A percentile compares a stretch with the other conserved stretches of the same genome.
phyloP scores from a whole-genome alignment of 2,113 vertebrate genomes.

The Ictalurus punctatus region DNA sequence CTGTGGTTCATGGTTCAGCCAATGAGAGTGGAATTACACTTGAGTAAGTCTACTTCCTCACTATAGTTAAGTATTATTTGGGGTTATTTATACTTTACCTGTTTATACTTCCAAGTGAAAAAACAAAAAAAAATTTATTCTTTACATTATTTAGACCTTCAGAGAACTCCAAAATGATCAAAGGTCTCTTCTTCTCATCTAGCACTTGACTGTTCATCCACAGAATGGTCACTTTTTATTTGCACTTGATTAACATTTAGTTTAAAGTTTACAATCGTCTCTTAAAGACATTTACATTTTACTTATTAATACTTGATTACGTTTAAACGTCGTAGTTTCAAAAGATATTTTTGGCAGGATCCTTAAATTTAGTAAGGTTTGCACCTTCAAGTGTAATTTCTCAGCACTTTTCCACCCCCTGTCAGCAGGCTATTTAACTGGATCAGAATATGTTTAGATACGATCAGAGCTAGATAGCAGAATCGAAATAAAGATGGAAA shows the following conservation, averaged over 20 bases:
- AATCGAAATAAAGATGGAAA: not conserved
- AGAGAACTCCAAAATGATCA: not conserved
- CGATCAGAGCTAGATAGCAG: not conserved
- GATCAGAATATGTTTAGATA: not conserved
- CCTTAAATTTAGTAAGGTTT: not conserved
- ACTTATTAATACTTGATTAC: not conserved
- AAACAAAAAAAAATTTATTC: not conserved
- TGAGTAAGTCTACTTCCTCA: not conserved
- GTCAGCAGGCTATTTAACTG: not conserved
- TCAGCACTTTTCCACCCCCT: not conserved
- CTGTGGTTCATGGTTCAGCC: not conserved
- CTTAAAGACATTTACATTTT: not conserved
- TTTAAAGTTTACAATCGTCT: not conserved
- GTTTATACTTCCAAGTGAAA: not conserved
- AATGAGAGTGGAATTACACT: conserved; percentile 13
- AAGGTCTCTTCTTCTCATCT: not conserved
- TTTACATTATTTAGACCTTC: not conserved
- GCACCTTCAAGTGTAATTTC: not conserved
- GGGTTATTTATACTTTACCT: not conserved
- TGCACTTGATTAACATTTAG: not conserved
- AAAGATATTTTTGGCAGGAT: not conserved
- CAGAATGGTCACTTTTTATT: not conserved
- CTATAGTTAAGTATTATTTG: not conserved
- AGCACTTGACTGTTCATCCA: not conserved
- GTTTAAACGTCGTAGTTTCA: not conserved